These are phyloP conservation scores for Vultur gryphus DNA, from an alignment of 2,797 vertebrate species.

Conservation along the genomic window DNA sequence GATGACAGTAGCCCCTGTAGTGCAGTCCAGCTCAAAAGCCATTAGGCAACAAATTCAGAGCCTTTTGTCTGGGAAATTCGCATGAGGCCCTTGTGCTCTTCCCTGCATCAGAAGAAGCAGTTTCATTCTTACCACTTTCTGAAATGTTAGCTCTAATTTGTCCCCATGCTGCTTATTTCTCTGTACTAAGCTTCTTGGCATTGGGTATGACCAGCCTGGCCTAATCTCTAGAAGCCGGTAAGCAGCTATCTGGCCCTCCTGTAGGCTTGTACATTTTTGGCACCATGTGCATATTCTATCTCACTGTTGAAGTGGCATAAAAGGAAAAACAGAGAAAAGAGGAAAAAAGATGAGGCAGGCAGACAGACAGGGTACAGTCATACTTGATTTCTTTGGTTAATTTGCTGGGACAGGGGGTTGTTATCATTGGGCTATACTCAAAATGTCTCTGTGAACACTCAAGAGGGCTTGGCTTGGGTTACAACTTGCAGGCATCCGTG, in stretches of 20 bases:
- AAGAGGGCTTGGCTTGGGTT: not conserved
- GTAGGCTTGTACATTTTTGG: not conserved
- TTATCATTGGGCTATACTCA: not conserved
- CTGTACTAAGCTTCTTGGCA: not conserved
- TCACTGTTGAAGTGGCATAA: not conserved
- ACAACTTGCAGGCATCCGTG: not conserved
- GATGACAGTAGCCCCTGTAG: not conserved
- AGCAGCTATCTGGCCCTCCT: not conserved
- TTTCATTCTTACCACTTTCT: not conserved
- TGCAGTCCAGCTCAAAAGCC: not conserved
- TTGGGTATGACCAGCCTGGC: not conserved
- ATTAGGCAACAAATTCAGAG: not conserved
- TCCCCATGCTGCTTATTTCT: not conserved
- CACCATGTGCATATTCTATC: not conserved
- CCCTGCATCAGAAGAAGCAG: not conserved
- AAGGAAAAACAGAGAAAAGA: not conserved
- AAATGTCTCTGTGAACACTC: conserved; percentile 11
- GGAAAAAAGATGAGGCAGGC: not conserved
- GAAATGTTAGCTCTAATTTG: not conserved
- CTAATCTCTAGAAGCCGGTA: not conserved
- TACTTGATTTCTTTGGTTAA: not conserved
- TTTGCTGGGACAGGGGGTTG: not conserved
- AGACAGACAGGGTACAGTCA: not conserved
- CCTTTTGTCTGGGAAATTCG: not conserved
- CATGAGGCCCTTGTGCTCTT: not conserved